Conservation (phyloP, 2,797 vertebrate genomes). For the Choloepus didactylus region DNA sequence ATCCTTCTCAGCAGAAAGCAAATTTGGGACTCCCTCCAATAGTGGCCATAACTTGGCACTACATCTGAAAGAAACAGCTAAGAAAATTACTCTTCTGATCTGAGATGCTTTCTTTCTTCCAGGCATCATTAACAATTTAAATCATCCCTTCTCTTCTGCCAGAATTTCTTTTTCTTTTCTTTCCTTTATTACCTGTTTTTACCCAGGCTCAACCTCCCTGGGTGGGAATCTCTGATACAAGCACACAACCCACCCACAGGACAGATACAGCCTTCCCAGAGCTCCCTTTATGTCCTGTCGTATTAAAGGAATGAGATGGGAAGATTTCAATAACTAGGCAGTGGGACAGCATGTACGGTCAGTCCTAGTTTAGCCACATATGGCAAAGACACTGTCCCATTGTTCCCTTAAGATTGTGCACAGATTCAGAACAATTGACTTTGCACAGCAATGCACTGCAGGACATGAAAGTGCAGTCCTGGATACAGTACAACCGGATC, state of each 20-base stretch:
- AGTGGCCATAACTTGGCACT: too few species aligned
- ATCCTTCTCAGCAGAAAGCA: not conserved
- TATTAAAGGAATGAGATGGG: not conserved
- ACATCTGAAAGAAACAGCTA: not conserved
- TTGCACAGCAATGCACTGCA: too few species aligned
- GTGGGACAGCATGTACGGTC: not conserved
- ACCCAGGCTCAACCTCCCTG: not conserved
- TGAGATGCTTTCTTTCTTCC: not conserved
- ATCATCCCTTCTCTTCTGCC: not conserved
- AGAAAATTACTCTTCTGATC: not conserved
- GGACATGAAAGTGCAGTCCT: not conserved
- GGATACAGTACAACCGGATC: too few species aligned
- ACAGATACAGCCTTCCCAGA: not conserved
- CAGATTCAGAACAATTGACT: not conserved
- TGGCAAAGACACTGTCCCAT: not conserved
- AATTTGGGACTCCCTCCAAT: not conserved
- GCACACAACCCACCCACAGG: too few species aligned
- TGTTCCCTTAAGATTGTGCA: not conserved
- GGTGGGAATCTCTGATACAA: not conserved
- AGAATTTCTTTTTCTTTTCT: not conserved
- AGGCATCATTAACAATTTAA: not conserved
- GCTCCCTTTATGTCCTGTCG: not conserved
- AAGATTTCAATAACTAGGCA: not conserved
- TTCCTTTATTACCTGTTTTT: not conserved
- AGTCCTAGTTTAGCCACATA: not conserved